Base-by-base conservation (phyloP, 2,113 vertebrate genomes). In the Cairina moschata region DNA sequence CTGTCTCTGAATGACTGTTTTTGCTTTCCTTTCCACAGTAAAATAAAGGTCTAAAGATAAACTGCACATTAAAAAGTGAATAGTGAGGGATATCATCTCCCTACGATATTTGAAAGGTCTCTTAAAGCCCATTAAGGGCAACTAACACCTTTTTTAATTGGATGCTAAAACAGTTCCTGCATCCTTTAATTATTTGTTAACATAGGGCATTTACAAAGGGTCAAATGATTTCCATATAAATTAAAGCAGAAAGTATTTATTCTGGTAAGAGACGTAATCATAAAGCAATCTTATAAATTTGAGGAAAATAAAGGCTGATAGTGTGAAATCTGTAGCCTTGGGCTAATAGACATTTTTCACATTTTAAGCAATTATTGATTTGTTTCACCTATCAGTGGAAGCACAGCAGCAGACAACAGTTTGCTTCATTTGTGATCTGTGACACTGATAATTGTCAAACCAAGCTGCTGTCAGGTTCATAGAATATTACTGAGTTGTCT, bases 211-310 rank as follows among this genome's bases (percentile, higher is more conserved):
- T 85, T 93, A 68, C 32, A 86, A 91, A 78, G 23, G 14, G 56
- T 86, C n/a, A 90, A 87, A 94, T 89, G 68, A 90, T 91, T 96
- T 95, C 71, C 76, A 89, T 78, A 88, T 75, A 85, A 93, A 91
- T 92, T 76, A 80, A 95, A 84, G 17, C n/a, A 92, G 36, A 89
- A 93, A 59, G 23, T 65, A 83, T 86, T 92, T 80, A 42, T 91
- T 88, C 32, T 86, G 54, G 92, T 65, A 56, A 87, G 17, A 83
- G 50, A 77, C 13, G 50, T 55, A 79, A 74, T n/a, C 38, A 32
- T 78, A 92, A 83, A 94, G 22, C 17, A 91, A 50, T 91, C 96
- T 83, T 77, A 66, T 79, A 87, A 96, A 91, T 92, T 91, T 67
- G 58, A 55, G 44, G 55, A 46, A 87, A 92, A 66, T 62, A 73